phyloP scores from a whole-genome alignment of 2,797 vertebrate genomes.

The Thamnophis elegans region DNA sequence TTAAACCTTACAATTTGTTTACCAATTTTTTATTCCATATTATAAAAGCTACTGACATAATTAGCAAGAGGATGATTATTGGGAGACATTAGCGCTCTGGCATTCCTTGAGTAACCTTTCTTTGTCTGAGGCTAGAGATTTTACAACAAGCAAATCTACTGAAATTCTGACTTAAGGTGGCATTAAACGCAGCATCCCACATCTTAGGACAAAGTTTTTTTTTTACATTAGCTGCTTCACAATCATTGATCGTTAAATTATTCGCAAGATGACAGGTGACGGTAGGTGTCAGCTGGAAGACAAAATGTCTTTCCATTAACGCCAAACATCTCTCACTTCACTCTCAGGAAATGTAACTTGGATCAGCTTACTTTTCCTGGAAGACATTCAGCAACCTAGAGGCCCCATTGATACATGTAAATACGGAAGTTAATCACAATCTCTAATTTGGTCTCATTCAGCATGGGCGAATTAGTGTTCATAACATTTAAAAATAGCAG shows the following conservation, averaged over 20 bases:
- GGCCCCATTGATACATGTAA: slow-evolving; percentile 79
- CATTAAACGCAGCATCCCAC: slow-evolving; percentile 68
- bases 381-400: slow-evolving; percentile 79
- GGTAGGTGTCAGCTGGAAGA: slow-evolving; percentile 89
- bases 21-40: neutral
- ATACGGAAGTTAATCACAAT: slow-evolving; percentile 79
- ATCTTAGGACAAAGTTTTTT: slow-evolving; percentile 66
- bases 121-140: slow-evolving; percentile 40
- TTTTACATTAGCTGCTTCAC: slow-evolving; percentile 66
- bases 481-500: slow-evolving; percentile 74
- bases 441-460: slow-evolving; percentile 65
- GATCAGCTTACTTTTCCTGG: slow-evolving; percentile 82
- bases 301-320: slow-evolving; percentile 75
- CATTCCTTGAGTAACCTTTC: slow-evolving; percentile 62
- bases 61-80: slow-evolving; percentile 57
- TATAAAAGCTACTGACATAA: slow-evolving; percentile 11
- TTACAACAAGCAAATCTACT: slow-evolving; percentile 64
- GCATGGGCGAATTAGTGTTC: slow-evolving; percentile 72
- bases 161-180: slow-evolving; percentile 59
- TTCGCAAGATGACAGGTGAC: slow-evolving; percentile 90
- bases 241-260: slow-evolving; percentile 77
- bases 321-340: slow-evolving; percentile 89
- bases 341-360: slow-evolving; percentile 83
- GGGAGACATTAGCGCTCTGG: slow-evolving; percentile 63
- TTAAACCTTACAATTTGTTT: neutral